Evolutionary conservation across 2,888 invertebrate species (phyloP), one percentile per base, ranked within the genome.

Genomic region (Melangyna quadrimaculata): DNA sequence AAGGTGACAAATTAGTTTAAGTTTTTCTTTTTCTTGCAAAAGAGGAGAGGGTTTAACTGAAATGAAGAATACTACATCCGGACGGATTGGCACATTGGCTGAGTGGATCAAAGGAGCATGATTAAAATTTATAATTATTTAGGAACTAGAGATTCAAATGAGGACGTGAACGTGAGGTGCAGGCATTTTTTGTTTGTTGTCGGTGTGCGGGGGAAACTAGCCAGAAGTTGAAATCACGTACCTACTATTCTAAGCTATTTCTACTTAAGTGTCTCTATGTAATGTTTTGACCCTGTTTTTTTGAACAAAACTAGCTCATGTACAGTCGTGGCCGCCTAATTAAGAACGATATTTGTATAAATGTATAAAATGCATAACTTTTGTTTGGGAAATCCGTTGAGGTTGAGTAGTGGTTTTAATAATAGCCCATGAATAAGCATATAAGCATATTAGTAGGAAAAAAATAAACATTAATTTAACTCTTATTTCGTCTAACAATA

Each of bases 51-150:
- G 63, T 43, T 51, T 59, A 71, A 45, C 84, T 80, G 84, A 84
- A 77, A 63, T 61, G 71, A 61, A 67, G 67, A 61, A 59, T 40
- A 69, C 72, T 77, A 67, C 35, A 67, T 67, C 67, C 67, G 67
- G 67, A 35, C 14, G 59, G 14, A 35, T 35, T 51, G 19, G 9
- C 35, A 35, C 7, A 35, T 35, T 51, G 19, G 9, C 35, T 24
- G 67, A 51, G 32, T 84, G 67, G 29, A 29, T 22, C 65, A 19
- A 48, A 67, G 59, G 45, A 37, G 24, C 75, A 59, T 80, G 84
- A 80, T 80, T 45, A 48, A 84, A 84, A 75, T 84, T 45, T 19
- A 27, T 84, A 84, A 84, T 80, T 71, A 79, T 55, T 40, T 59
- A 14, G 37, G 37, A 59, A 40, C 10, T 32, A 17, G 51, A 19